Evolutionary conservation across 2,888 invertebrate species (phyloP).

Genomic region (Serrognathus titanus): DNA sequence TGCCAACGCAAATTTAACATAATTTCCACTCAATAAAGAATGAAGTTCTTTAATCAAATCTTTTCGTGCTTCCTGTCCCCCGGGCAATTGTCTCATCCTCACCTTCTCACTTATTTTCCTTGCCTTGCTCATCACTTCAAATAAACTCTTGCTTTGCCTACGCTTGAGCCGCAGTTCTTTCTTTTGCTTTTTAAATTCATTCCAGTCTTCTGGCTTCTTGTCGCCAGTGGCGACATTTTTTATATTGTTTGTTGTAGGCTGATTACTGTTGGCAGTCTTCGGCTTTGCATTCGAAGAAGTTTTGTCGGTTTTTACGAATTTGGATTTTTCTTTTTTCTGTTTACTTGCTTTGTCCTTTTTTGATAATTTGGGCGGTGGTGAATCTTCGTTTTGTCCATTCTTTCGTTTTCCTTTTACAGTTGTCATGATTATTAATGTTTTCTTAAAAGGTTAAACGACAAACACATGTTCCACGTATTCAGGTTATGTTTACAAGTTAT

Average conservation of each 20-base stretch:
- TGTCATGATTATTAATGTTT: neutral
- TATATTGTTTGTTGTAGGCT: neutral
- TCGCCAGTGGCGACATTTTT: neutral
- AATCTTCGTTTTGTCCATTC: neutral
- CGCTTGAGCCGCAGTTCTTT: constrained; percentile 66
- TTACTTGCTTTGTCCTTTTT: neutral
- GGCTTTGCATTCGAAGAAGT: constrained; percentile 3
- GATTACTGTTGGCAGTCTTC: neutral
- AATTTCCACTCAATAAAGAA: constrained; percentile 59
- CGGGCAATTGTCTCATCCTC: constrained; percentile 49
- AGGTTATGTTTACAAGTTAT: neutral
- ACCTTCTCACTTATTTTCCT: constrained; percentile 61
- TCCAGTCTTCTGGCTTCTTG: constrained; percentile 66
- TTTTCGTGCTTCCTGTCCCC: constrained; percentile 55
- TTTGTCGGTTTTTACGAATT: neutral
- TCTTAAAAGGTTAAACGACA: neutral
- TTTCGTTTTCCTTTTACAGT: neutral
- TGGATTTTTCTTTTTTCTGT: neutral
- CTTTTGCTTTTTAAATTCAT: constrained; percentile 70
- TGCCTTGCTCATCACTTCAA: constrained; percentile 54
- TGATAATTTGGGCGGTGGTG: neutral
- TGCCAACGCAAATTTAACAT: constrained; percentile 69
- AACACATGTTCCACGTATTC: neutral
- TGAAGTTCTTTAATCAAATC: constrained; percentile 63
- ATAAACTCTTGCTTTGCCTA: constrained; percentile 57